phyloP scores from a whole-genome alignment of 1,140 invertebrate species.

The Pollicipes pollicipes region DNA sequence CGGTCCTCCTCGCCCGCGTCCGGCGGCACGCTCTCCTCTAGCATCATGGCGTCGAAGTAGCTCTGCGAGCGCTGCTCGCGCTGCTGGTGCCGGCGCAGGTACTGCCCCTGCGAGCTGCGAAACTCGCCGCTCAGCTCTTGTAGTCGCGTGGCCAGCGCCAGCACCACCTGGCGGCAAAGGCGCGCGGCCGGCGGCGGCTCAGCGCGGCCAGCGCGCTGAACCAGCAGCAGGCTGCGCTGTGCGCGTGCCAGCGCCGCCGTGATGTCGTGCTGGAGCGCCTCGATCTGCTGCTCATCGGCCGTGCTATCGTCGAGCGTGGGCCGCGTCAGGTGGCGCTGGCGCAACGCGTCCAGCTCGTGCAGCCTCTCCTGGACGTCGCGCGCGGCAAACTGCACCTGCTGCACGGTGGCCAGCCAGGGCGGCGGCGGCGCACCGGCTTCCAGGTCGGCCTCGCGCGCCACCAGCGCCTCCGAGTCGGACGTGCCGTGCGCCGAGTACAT shows the following conservation, averaged over 20 bases:
- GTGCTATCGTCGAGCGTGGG: conserved; percentile 77
- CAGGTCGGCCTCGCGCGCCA: conserved; percentile 15
- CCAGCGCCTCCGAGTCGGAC: conserved; percentile 20
- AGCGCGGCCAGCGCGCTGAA: not conserved
- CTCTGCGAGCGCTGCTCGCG: not conserved
- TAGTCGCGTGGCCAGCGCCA: conserved; percentile 39
- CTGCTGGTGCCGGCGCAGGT: not conserved
- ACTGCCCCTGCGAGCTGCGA: conserved; percentile 34
- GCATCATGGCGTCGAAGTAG: conserved; percentile 18
- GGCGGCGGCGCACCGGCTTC: conserved; percentile 36
- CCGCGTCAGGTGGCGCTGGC: conserved; percentile 65
- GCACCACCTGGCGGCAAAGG: conserved; percentile 4
- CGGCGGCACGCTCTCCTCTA: conserved; percentile 55
- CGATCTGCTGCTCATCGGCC: conserved; percentile 58
- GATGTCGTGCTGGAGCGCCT: conserved; percentile 66
- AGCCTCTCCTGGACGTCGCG: conserved; percentile 59
- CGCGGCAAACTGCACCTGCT: conserved; percentile 68
- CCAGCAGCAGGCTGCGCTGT: not conserved
- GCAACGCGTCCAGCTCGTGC: conserved; percentile 57
- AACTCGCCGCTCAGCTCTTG: conserved; percentile 57
- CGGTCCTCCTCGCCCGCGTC: not conserved
- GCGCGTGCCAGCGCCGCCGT: conserved; percentile 38
- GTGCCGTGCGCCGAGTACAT: conserved; percentile 14
- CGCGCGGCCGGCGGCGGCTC: not conserved
- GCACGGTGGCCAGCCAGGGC: conserved; percentile 61